These are phyloP conservation scores for Dendroctonus valens DNA, from an alignment of 1,140 invertebrate genomes.

Conservation along the genomic window DNA sequence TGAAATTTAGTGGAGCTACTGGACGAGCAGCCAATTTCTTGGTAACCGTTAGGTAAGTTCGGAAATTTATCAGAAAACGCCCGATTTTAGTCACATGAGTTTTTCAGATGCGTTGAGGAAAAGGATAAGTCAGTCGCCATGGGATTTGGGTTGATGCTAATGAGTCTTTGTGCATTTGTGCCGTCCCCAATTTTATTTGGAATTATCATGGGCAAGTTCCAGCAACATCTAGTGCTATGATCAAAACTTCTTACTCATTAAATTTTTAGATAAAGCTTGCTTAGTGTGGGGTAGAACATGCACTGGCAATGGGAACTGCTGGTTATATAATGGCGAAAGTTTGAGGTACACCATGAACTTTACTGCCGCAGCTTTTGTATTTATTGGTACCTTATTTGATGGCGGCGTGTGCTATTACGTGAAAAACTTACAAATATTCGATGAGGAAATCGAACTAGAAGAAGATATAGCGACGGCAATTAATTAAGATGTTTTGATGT, in stretches of 20 bases:
- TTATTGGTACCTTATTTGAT: constrained; percentile 65
- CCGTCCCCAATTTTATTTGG: constrained; percentile 73
- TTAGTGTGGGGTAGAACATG: constrained; percentile 75
- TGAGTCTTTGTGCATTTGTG: constrained; percentile 69
- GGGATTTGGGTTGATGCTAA: constrained; percentile 64
- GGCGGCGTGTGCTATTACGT: constrained; percentile 67
- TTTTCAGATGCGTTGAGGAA: constrained; percentile 63
- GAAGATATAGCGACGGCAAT: constrained; percentile 27
- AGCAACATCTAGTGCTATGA: neutral
- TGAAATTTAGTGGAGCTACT: constrained; percentile 67
- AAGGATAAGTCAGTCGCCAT: constrained; percentile 71
- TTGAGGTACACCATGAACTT: constrained; percentile 67
- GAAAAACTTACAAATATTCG: constrained; percentile 69
- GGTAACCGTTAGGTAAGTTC: constrained; percentile 60
- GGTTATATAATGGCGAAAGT: constrained; percentile 66
- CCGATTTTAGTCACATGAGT: neutral
- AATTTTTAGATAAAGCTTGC: constrained; percentile 60
- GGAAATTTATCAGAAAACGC: neutral
- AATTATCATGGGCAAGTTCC: constrained; percentile 61
- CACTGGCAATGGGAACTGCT: constrained; percentile 69
- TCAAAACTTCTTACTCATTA: neutral
- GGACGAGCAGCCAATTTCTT: constrained; percentile 68
- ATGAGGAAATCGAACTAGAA: constrained; percentile 60
- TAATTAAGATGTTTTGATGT: constrained; percentile 8
- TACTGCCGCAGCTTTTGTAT: constrained; percentile 64